phyloP scores from a whole-genome alignment of 2,797 vertebrate species.

The Coreius guichenoti region DNA sequence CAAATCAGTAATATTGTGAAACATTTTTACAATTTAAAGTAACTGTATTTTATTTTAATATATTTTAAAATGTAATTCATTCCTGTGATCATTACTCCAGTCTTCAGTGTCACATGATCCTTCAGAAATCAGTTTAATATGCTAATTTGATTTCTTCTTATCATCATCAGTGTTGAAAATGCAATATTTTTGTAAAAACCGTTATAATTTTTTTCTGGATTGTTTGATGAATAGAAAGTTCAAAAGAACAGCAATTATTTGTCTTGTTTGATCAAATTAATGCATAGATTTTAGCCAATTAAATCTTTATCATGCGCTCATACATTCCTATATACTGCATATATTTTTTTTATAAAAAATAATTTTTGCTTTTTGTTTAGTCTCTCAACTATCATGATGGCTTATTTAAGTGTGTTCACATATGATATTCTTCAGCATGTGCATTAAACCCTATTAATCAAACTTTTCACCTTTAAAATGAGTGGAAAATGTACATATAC shows the following conservation, averaged over 20 bases:
- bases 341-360: background rate
- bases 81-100: too few species aligned
- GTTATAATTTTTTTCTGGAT: too few species aligned
- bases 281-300: too few species aligned
- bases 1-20: background rate
- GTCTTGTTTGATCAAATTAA: too few species aligned
- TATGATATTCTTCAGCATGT: background rate
- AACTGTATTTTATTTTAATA: background rate
- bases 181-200: too few species aligned
- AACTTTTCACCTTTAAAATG: background rate
- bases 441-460: background rate
- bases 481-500: background rate
- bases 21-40: background rate
- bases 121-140: too few species aligned
- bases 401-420: background rate
- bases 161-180: too few species aligned
- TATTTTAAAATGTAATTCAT: too few species aligned
- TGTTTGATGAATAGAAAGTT: too few species aligned
- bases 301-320: background rate
- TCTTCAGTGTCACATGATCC: too few species aligned
- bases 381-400: background rate
- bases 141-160: too few species aligned
- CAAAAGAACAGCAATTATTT: too few species aligned
- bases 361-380: background rate
- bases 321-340: background rate